These are phyloP conservation scores for Esox lucius DNA, from an alignment of 2,797 vertebrate genomes.

Conservation along the genomic window DNA sequence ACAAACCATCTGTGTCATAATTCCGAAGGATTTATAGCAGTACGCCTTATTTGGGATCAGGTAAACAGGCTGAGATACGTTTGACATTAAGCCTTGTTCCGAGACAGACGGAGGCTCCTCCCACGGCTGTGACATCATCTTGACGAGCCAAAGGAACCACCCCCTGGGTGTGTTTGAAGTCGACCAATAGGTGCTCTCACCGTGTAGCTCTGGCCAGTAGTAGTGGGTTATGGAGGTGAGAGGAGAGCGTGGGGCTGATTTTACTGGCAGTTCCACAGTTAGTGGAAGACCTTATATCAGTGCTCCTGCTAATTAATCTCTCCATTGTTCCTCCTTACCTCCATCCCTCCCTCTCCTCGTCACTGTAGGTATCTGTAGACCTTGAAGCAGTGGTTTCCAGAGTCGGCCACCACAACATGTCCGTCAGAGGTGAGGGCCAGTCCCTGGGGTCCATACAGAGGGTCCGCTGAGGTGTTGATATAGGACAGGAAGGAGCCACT, in stretches of 20 bases:
- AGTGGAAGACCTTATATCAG: background rate
- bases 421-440: constrained; percentile 95
- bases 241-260: background rate
- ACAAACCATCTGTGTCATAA: background rate
- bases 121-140: no score
- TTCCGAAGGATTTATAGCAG: background rate
- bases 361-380: constrained; percentile 98
- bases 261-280: background rate
- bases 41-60: background rate
- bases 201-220: no score
- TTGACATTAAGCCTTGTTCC: background rate
- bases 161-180: no score
- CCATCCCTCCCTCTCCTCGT: constrained; percentile 34
- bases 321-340: background rate
- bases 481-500: constrained; percentile 97
- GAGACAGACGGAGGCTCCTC: no score
- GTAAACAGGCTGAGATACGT: background rate
- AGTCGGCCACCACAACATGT: constrained; percentile 97
- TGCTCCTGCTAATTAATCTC: background rate
- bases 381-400: constrained; percentile 99
- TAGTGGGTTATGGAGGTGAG: background rate
- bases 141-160: background rate
- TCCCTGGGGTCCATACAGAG: constrained; percentile 95
- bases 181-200: background rate
- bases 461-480: constrained; percentile 98